phyloP scores from a whole-genome alignment of 1,140 invertebrate genomes.

The Brachionus asplanchnoidis region DNA sequence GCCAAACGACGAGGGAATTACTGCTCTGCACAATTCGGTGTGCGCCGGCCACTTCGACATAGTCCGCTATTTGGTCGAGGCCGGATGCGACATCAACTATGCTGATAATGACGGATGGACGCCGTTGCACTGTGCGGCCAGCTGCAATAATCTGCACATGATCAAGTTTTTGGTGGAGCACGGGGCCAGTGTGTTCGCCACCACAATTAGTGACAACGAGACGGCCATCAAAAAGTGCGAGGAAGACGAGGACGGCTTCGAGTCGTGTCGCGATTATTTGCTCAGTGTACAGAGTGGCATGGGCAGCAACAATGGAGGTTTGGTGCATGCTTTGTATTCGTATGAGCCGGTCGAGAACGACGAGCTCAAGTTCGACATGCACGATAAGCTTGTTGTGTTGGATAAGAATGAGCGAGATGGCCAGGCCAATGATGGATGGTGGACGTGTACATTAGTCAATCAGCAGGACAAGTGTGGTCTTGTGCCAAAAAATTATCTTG shows the following conservation, averaged over 20 bases:
- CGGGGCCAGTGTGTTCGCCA: constrained; percentile 95
- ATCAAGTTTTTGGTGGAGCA: constrained; percentile 94
- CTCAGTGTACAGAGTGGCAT: constrained; percentile 91
- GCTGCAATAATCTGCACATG: constrained; percentile 98
- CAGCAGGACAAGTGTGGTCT: constrained; percentile 58
- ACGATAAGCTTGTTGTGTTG: constrained; percentile 77
- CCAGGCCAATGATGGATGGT: constrained; percentile 74
- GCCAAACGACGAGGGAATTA: constrained; percentile 94
- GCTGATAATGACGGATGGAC: constrained; percentile 98
- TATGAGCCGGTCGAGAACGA: constrained; percentile 85
- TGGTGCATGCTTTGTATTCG: constrained; percentile 88
- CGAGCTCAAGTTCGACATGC: constrained; percentile 79
- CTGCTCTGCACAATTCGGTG: constrained; percentile 96
- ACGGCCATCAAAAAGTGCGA: constrained; percentile 97
- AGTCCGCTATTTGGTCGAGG: constrained; percentile 92
- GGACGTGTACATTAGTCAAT: constrained; percentile 69
- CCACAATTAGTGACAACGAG: constrained; percentile 92
- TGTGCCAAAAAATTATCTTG: constrained; percentile 35
- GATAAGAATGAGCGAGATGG: constrained; percentile 82
- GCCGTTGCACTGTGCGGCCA: constrained; percentile 95
- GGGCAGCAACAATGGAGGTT: constrained; percentile 82
- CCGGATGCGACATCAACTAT: constrained; percentile 96
- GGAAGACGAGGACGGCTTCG: constrained; percentile 94
- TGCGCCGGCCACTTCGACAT: constrained; percentile 84
- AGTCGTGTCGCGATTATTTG: constrained; percentile 93